These are phyloP conservation scores for Pangasius djambal DNA, from an alignment of 2,797 vertebrate genomes.

Conservation along the genomic window DNA sequence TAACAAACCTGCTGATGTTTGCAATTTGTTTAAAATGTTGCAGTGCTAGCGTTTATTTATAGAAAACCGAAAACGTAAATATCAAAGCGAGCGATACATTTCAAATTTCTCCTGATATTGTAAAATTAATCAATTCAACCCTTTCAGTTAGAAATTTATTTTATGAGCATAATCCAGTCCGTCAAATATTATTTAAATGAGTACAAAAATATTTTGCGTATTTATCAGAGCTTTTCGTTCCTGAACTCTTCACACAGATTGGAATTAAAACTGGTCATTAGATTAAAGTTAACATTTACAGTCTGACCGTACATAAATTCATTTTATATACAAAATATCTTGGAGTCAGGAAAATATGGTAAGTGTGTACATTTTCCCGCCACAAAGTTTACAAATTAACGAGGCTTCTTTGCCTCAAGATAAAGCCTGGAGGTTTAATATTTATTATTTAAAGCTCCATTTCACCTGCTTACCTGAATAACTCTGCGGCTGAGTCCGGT, in stretches of 20 bases:
- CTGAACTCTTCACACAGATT: not conserved
- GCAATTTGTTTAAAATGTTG: not conserved
- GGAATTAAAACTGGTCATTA: not conserved
- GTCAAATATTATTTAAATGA: not conserved
- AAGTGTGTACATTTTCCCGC: not conserved
- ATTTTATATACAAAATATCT: not conserved
- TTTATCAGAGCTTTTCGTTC: not conserved
- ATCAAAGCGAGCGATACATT: no score
- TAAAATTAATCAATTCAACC: not conserved
- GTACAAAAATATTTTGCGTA: no score
- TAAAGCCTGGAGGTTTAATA: not conserved
- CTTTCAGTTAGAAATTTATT: not conserved
- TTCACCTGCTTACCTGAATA: conserved; percentile 79
- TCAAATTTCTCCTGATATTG: not conserved
- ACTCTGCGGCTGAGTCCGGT: conserved; percentile 95
- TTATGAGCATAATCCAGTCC: not conserved
- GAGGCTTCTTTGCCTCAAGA: no score
- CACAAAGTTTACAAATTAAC: not conserved
- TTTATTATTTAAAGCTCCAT: not conserved
- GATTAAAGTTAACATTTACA: not conserved
- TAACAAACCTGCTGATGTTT: not conserved
- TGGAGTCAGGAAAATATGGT: not conserved
- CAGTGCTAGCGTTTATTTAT: not conserved
- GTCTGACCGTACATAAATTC: not conserved
- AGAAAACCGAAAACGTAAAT: not conserved